Conservation (phyloP, 2,113 vertebrate species). For the Odontesthes bonariensis region DNA sequence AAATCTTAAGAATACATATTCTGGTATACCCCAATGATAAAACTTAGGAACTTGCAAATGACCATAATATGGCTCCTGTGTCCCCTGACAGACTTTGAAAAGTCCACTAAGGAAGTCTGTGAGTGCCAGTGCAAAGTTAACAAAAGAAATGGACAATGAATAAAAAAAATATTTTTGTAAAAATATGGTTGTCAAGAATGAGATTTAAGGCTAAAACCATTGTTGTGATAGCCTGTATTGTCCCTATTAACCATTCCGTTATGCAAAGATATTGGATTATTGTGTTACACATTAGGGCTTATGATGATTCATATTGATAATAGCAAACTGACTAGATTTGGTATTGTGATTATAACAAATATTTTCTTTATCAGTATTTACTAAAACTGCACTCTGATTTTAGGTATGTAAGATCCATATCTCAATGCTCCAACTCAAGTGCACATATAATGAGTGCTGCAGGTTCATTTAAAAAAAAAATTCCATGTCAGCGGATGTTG, state of each 20-base stretch:
- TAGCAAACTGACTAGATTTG: not conserved
- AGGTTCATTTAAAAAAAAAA: conserved; percentile 6
- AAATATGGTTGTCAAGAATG: too few relatives aligned
- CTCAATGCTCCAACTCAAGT: not conserved
- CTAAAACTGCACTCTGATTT: not conserved
- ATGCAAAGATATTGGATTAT: not conserved
- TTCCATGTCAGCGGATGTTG: not conserved
- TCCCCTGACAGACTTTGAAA: too few relatives aligned
- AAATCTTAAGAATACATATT: not conserved
- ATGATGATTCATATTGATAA: not conserved
- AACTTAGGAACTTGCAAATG: not conserved
- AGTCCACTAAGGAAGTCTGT: too few relatives aligned
- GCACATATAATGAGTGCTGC: not conserved
- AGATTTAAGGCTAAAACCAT: too few relatives aligned
- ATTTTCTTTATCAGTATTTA: not conserved
- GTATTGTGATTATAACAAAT: not conserved
- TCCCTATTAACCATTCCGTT: not conserved
- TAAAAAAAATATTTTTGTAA: too few relatives aligned
- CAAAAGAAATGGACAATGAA: too few relatives aligned
- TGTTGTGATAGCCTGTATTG: too few relatives aligned
- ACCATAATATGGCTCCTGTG: too few relatives aligned
- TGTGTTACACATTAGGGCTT: not conserved
- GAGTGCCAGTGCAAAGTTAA: too few relatives aligned
- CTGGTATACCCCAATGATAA: not conserved
- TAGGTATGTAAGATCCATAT: not conserved